These are phyloP conservation scores for Paedocypris micromegethes DNA, from an alignment of 2,797 vertebrate genomes.

Conservation along the genomic window DNA sequence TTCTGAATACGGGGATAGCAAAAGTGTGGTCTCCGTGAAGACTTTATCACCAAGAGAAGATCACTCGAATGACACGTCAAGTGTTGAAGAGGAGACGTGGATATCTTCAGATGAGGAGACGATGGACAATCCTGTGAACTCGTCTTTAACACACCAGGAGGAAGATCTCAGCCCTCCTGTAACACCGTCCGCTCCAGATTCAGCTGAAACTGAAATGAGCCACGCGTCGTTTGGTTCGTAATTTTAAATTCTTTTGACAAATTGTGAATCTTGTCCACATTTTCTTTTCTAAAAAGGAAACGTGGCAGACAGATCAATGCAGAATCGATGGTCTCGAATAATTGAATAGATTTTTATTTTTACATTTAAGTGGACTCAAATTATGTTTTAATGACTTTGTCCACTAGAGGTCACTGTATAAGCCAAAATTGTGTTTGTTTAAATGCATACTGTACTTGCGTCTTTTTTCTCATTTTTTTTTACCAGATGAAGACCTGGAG, in stretches of 20 bases:
- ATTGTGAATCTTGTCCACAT: neutral
- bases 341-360: no score
- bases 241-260: neutral
- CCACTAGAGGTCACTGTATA: slow-evolving; percentile 18
- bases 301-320: neutral
- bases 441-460: neutral
- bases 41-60: slow-evolving; percentile 52
- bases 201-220: slow-evolving; percentile 64
- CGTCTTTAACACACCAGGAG: slow-evolving; percentile 14
- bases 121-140: slow-evolving; percentile 5
- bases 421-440: neutral
- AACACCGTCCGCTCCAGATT: slow-evolving; percentile 55
- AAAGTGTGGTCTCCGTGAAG: slow-evolving; percentile 70
- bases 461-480: no score
- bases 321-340: no score
- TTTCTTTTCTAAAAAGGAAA: neutral
- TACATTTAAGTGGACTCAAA: no score
- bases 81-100: slow-evolving; percentile 56
- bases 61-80: slow-evolving; percentile 40
- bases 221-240: slow-evolving; percentile 50
- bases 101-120: slow-evolving; percentile 66
- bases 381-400: no score
- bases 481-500: slow-evolving; percentile 33
- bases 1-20: slow-evolving; percentile 67
- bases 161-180: slow-evolving; percentile 57